Evolutionary conservation across 2,888 invertebrate genomes (phyloP).

Genomic region (Entomobrya multifasciata): DNA sequence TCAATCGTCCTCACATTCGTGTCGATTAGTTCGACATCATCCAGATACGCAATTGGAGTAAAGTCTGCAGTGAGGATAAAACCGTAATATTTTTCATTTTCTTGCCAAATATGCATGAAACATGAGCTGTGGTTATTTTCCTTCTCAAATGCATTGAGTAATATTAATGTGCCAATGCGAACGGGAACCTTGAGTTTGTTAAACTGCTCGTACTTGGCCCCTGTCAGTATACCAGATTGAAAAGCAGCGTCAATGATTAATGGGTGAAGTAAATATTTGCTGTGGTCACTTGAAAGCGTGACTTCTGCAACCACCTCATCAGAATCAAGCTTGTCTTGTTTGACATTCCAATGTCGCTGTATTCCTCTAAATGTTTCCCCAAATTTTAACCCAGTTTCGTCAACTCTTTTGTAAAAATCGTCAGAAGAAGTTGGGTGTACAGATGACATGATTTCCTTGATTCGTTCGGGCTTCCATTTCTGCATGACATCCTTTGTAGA

Average conservation of each 20-base stretch:
- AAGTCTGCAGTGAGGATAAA: neutral
- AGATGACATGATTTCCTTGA: neutral
- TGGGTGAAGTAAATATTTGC: constrained; percentile 1
- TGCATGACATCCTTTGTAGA: neutral
- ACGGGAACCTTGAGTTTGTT: constrained; percentile 58
- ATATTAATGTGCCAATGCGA: constrained; percentile 41
- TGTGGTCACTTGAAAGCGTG: neutral
- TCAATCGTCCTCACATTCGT: constrained; percentile 41
- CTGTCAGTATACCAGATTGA: neutral
- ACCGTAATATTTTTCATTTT: constrained; percentile 1
- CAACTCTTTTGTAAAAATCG: constrained; percentile 57
- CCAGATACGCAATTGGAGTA: neutral
- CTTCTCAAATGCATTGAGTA: neutral
- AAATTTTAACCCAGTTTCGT: constrained; percentile 57
- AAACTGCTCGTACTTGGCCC: neutral
- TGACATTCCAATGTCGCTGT: neutral
- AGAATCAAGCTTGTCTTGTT: neutral
- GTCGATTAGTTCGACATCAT: constrained; percentile 19
- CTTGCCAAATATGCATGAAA: constrained; percentile 31
- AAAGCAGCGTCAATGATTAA: neutral
- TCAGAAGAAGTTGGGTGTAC: neutral
- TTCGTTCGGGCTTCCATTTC: neutral
- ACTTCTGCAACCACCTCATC: constrained; percentile 5
- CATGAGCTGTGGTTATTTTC: neutral
- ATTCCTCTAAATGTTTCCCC: constrained; percentile 56